phyloP scores from a whole-genome alignment of 64 coral and sea anemone genomes.

The Pachyseris speciosa region DNA sequence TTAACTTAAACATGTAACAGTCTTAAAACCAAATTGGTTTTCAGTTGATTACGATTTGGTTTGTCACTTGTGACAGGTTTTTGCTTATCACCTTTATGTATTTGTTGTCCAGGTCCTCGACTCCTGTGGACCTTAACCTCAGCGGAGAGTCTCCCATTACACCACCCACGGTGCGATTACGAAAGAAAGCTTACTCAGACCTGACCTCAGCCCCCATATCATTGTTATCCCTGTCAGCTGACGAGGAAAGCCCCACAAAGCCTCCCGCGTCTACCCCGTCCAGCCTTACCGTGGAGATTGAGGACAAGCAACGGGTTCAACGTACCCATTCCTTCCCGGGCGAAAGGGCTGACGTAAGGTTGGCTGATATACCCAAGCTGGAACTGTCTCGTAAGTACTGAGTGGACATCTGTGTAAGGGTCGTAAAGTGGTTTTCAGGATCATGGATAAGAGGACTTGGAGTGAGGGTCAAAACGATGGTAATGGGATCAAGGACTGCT shows the following conservation, averaged over 20 bases:
- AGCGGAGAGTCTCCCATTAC: conserved; percentile 64
- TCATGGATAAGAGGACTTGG: too few relatives aligned
- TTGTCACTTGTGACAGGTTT: neutral
- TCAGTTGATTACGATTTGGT: neutral
- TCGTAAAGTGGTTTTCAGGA: too few relatives aligned
- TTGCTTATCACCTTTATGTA: neutral
- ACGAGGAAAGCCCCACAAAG: conserved; percentile 47
- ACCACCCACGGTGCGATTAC: conserved; percentile 80
- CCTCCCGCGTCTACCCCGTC: conserved; percentile 4
- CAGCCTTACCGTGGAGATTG: conserved; percentile 43
- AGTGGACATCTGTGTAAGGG: neutral
- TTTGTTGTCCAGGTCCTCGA: neutral
- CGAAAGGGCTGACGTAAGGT: conserved; percentile 7
- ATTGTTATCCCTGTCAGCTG: conserved; percentile 70
- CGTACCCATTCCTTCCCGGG: conserved; percentile 81
- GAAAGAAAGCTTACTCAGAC: conserved; percentile 71
- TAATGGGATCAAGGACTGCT: too few relatives aligned
- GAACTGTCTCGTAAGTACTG: conserved; percentile 72
- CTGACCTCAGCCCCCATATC: conserved; percentile 23
- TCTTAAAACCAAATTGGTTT: too few relatives aligned
- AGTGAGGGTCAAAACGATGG: too few relatives aligned
- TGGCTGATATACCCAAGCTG: conserved; percentile 59
- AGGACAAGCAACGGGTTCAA: conserved; percentile 43
- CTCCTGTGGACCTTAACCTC: neutral
- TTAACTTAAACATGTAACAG: too few relatives aligned